Conservation (phyloP, 2,113 vertebrate genomes). For the Cyanoramphus novaezelandiae region DNA sequence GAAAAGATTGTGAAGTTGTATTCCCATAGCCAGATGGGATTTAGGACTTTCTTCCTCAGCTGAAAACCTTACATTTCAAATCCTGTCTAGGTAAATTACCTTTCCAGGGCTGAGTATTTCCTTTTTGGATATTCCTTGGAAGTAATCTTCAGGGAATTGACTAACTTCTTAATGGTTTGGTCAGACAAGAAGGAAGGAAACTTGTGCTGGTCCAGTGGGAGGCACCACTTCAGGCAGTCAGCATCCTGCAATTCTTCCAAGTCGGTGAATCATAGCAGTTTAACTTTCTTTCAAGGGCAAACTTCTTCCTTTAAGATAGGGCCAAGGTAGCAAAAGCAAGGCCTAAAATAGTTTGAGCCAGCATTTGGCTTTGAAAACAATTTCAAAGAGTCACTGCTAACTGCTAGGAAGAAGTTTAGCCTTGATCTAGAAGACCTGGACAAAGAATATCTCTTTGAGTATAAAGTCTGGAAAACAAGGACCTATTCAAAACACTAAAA, state of each 20-base stretch:
- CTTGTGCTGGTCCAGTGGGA: slow-evolving; percentile 66
- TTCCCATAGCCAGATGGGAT: not conserved
- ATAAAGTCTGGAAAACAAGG: not conserved
- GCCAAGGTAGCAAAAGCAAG: slow-evolving; percentile 64
- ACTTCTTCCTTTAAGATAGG: slow-evolving; percentile 75
- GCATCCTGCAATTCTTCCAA: slow-evolving; percentile 83
- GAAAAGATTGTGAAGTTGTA: slow-evolving; percentile 7
- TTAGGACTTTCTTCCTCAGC: slow-evolving; percentile 25
- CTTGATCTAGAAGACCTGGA: slow-evolving; percentile 38
- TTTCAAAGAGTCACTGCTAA: slow-evolving; percentile 9
- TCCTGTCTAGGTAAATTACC: slow-evolving; percentile 79
- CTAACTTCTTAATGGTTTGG: slow-evolving; percentile 76
- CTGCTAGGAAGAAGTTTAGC: slow-evolving; percentile 4
- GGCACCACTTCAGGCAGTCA: slow-evolving; percentile 70
- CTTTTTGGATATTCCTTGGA: slow-evolving; percentile 74
- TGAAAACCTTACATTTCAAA: slow-evolving; percentile 56
- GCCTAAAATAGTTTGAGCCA: slow-evolving; percentile 75
- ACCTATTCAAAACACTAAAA: not conserved
- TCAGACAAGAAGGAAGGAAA: slow-evolving; percentile 82
- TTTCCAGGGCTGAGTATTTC: slow-evolving; percentile 73
- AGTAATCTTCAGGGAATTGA: slow-evolving; percentile 68
- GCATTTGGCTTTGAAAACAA: slow-evolving; percentile 59
- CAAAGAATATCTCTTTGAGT: not conserved
- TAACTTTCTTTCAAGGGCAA: slow-evolving; percentile 77
- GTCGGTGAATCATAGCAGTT: slow-evolving; percentile 77